phyloP scores from a whole-genome alignment of 2,113 vertebrate genomes.

The Elephas maximus region DNA sequence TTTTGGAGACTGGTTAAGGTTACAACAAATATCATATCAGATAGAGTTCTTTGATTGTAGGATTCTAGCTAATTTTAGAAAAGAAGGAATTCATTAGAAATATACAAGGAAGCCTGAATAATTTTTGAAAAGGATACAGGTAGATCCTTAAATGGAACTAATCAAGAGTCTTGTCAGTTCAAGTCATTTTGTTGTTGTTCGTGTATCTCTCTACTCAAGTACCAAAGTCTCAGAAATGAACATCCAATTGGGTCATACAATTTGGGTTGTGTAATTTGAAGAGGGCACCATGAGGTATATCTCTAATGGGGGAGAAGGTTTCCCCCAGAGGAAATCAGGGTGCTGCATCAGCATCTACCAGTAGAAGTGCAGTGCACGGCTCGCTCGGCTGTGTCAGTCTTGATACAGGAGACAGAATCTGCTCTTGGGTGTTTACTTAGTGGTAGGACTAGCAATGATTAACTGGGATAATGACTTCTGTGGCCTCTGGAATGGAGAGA shows the following conservation, averaged over 20 bases:
- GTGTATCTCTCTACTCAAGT: too few species aligned
- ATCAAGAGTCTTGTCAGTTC: too few species aligned
- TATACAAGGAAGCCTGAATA: too few species aligned
- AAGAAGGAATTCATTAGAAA: too few species aligned
- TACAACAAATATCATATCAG: too few species aligned
- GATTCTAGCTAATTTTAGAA: too few species aligned
- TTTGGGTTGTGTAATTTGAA: not conserved
- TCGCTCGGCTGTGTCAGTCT: not conserved
- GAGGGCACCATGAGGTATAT: not conserved
- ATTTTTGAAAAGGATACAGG: too few species aligned
- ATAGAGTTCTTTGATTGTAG: too few species aligned
- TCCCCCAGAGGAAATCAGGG: not conserved
- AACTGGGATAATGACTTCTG: not conserved
- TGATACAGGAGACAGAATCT: not conserved
- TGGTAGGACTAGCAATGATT: not conserved
- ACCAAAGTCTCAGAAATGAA: not conserved
- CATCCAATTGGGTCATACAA: too few species aligned
- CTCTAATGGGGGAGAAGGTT: not conserved
- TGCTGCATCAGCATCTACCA: too few species aligned
- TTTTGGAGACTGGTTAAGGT: not conserved
- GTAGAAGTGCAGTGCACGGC: not conserved
- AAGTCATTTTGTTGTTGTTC: too few species aligned
- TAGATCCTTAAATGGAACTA: too few species aligned
- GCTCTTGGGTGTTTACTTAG: not conserved
- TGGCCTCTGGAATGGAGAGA: constrained; percentile 23